Evolutionary conservation across 2,113 vertebrate species (phyloP).

Genomic region (Fulica atra): DNA sequence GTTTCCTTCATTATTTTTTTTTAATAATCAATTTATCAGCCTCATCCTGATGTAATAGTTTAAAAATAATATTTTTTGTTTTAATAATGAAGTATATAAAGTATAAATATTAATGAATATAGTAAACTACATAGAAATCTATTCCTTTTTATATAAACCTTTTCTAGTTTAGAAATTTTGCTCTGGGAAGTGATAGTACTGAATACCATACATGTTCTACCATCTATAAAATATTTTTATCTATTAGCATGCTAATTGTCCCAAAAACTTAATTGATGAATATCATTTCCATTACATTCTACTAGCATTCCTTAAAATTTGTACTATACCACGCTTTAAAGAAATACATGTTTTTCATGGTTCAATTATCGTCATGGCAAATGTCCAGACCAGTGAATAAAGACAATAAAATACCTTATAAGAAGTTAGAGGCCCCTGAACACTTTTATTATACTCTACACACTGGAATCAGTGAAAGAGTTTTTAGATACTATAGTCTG

Average conservation of each 20-base stretch:
- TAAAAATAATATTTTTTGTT: background rate
- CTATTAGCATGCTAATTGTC: slow-evolving; percentile 41
- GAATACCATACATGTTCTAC: background rate
- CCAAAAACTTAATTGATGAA: slow-evolving; percentile 25
- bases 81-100: background rate
- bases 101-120: background rate
- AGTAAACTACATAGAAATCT: background rate
- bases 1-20: background rate
- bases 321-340: slow-evolving; percentile 40
- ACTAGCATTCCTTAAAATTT: background rate
- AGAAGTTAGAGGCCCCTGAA: slow-evolving; percentile 60
- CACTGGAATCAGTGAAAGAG: slow-evolving; percentile 64
- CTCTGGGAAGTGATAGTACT: background rate
- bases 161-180: background rate
- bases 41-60: background rate
- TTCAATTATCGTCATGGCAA: slow-evolving; percentile 73
- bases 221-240: background rate
- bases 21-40: background rate
- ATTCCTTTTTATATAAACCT: background rate
- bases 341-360: slow-evolving; percentile 41
- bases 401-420: slow-evolving; percentile 66
- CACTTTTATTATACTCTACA: slow-evolving; percentile 70
- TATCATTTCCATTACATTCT: slow-evolving; percentile 25
- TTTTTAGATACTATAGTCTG: slow-evolving; percentile 62
- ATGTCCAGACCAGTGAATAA: slow-evolving; percentile 68